Percentiles rank a stretch among this genome's conserved stretches.
Conservation (phyloP, 2,888 invertebrate species). For the Aelia acuminata region DNA sequence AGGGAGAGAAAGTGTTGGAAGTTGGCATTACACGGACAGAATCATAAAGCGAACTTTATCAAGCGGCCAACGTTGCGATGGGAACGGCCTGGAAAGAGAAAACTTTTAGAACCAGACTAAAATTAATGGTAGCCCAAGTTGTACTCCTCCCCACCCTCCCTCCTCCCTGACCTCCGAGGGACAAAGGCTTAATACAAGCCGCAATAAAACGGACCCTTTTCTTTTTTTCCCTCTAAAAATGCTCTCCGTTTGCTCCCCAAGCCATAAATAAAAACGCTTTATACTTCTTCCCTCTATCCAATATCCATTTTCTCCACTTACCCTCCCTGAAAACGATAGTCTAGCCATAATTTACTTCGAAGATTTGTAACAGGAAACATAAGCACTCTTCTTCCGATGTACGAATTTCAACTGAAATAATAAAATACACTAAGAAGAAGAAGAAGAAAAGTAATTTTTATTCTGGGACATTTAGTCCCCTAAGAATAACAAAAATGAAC, state of each 20-base stretch:
- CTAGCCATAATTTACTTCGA: background rate
- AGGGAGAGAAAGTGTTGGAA: slow-evolving; percentile 7
- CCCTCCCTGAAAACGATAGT: background rate
- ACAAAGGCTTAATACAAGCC: slow-evolving; percentile 16
- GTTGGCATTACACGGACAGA: slow-evolving; percentile 35
- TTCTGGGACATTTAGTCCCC: too few species aligned
- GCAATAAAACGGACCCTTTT: slow-evolving; percentile 17
- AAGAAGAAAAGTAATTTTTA: too few species aligned
- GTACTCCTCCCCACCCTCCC: background rate
- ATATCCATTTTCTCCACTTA: slow-evolving; percentile 8
- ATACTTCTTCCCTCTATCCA: background rate
- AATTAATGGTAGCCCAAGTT: slow-evolving; percentile 14
- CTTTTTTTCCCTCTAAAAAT: background rate
- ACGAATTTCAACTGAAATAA: too few species aligned
- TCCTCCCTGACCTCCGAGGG: background rate
- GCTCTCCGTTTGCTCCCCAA: background rate
- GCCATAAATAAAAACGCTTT: slow-evolving; percentile 15
- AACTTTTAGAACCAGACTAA: slow-evolving; percentile 39
- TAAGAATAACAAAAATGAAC: too few species aligned
- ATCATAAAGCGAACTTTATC: slow-evolving; percentile 29
- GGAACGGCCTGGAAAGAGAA: slow-evolving; percentile 21
- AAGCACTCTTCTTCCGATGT: background rate
- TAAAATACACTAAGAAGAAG: too few species aligned
- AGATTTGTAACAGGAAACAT: background rate
- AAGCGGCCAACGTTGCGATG: background rate